Conservation (phyloP, 2,888 invertebrate genomes). For the Acronicta psi region DNA sequence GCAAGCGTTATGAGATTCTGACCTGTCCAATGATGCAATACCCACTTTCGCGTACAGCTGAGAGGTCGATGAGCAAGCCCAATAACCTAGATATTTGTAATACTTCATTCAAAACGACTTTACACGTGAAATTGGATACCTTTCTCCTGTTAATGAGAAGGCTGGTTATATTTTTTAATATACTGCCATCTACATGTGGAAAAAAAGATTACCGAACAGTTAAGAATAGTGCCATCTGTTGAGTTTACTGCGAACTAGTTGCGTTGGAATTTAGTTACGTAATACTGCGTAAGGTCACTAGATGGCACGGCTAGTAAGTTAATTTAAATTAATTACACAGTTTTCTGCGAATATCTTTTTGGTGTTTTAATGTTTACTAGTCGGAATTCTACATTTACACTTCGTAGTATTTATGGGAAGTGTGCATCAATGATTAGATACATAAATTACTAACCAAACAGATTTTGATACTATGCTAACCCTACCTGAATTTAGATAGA, state of each 20-base stretch:
- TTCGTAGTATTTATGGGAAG: too few species aligned
- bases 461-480: too few species aligned
- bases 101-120: slow-evolving; percentile 62
- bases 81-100: slow-evolving; percentile 79
- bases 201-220: slow-evolving; percentile 16
- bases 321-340: neutral
- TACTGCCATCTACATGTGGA: slow-evolving; percentile 62
- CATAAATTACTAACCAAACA: too few species aligned
- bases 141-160: slow-evolving; percentile 46
- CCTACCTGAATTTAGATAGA: too few species aligned
- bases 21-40: slow-evolving; percentile 82
- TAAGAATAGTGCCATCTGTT: slow-evolving; percentile 56
- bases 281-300: slow-evolving; percentile 17
- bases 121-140: slow-evolving; percentile 52
- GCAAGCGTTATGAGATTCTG: slow-evolving; percentile 80
- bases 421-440: too few species aligned
- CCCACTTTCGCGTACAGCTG: slow-evolving; percentile 79
- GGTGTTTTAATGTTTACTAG: neutral
- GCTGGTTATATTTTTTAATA: slow-evolving; percentile 19
- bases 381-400: neutral
- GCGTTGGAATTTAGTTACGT: slow-evolving; percentile 2
- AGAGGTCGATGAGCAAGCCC: slow-evolving; percentile 75
- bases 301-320: slow-evolving; percentile 35
- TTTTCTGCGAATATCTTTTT: neutral
- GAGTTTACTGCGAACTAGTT: slow-evolving; percentile 35